Evolutionary conservation across 2,797 vertebrate genomes (phyloP).

Genomic region (Sebastolobus altivelis): DNA sequence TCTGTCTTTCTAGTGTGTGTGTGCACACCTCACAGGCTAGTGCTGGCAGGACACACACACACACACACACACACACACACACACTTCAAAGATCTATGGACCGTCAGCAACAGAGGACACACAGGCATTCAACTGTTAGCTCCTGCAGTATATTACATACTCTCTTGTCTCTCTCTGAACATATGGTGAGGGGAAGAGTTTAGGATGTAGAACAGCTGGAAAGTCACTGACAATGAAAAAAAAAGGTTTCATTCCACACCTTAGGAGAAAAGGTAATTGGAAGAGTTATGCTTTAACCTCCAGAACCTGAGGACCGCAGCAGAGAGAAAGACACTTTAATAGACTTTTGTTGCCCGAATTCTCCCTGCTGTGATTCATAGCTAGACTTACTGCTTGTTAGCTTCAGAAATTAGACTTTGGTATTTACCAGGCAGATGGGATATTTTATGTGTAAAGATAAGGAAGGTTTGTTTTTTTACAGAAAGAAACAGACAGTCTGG

Average conservation of each 20-base stretch:
- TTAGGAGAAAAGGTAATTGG: conserved; percentile 36
- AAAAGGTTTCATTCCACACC: conserved; percentile 27
- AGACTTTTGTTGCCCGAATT: not conserved
- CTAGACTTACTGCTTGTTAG: not conserved
- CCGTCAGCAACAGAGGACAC: conserved; percentile 12
- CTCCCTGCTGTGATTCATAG: not conserved
- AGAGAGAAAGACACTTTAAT: not conserved
- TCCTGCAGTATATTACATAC: conserved; percentile 17
- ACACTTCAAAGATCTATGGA: conserved; percentile 1
- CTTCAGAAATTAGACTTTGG: not conserved
- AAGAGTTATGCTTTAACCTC: conserved; percentile 31
- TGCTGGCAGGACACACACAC: conserved; percentile 19
- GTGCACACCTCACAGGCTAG: conserved; percentile 12
- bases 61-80: conserved; percentile 8
- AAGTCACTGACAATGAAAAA: conserved; percentile 48
- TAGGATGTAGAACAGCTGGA: conserved; percentile 26
- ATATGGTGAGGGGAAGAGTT: conserved; percentile 17
- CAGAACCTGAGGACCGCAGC: conserved; percentile 6
- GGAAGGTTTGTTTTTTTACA: not conserved
- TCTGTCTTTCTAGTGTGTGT: conserved; percentile 6
- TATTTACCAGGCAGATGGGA: not conserved
- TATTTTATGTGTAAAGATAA: not conserved
- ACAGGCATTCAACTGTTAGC: not conserved
- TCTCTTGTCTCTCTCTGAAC: conserved; percentile 9
- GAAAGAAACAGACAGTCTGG: not conserved